Base-by-base conservation (phyloP, 1,140 invertebrate species). In the Tetramorium alpestre region DNA sequence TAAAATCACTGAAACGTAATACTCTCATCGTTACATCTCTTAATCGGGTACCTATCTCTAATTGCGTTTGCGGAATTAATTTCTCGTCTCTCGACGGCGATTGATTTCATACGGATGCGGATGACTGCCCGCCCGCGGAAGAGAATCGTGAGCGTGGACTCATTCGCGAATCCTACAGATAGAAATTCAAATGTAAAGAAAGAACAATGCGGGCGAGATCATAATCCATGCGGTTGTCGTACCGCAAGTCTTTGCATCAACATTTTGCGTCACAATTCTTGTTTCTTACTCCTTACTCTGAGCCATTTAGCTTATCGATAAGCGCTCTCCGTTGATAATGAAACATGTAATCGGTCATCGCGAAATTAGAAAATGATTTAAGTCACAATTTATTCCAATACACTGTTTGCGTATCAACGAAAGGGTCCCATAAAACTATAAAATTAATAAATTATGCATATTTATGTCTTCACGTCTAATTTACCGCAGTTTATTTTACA, bases 101-200 rank as follows among this genome's bases (percentile, higher is more conserved):
- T 69, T 33, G 25, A 51, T 22, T 47, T 69, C 33, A 33, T 33
- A 67, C 62, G 11, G 16, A 11, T 76, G 18, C n/a, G 28, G 54
- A 25, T 54, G 69, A 56, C 49, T 69, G 56, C 18, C 33, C 28
- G 41, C 22, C 41, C 25, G 54, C 41, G 18, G n/a, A 51, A 70
- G 84, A 81, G 49, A 85, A 87, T 81, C 56, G 41, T 33, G 25
- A 89, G 28, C 38, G 11, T 80, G 85, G 75, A 84, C 44, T 56
- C 25, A 67, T 70, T 33, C 76, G 56, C 25, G 38, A 28, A 69
- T 69, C 22, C 41, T 70, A 89, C 33, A 73, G 18, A 54, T 33
- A 11, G 11, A 44, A 65, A 77, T 62, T 75, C n/a, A 65, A 47
- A 8, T 8, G 18, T 18, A 51, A n/a, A 28, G 25, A 67, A 18